Evolutionary conservation across 2,113 vertebrate genomes (phyloP), one percentile per base, ranked within the genome.

Genomic region (Oenanthe oenanthe): DNA sequence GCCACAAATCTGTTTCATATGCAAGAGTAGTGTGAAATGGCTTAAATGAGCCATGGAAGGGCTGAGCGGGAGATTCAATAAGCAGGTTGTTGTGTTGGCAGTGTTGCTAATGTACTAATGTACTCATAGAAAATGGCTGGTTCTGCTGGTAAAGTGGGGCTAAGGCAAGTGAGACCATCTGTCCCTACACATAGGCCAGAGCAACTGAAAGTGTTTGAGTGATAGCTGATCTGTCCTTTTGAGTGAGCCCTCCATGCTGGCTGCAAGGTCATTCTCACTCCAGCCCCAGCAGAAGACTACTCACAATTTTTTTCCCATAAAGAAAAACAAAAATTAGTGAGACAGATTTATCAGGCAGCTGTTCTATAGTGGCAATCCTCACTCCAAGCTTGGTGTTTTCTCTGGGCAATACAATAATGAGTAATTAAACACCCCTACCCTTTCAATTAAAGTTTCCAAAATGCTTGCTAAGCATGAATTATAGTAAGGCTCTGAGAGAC

Each of bases 181-280:
- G 7, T 73, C n/a, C 34, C 12, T 20, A 38, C 43, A 67, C 1
- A 0, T 2, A 76, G 54, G 32, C 24, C 45, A 17, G 19, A 77
- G 25, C 0, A 80, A 48, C 11, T 28, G 22, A 73, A 72, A 16
- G 26, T 75, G 17, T 79, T 56, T 20, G 26, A 58, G 19, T 22
- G 12, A 18, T 11, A 65, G 10, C n/a, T 2, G 1, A 20, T 29
- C 2, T 4, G 18, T 74, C 74, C 74, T 70, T 88, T 28, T 13
- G 42, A 75, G 47, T 2, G 13, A 83, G 32, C 25, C 13, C n/a
- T 78, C 31, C 0, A 1, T 13, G 16, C 10, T 0, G 0, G 2
- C 36, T 28, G 13, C 1, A 1, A 56, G 17, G 42, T 93, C 0
- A 0, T 80, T 68, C 65, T n/a, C 28, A 42, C 18, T 29, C 31